A percentile compares a stretch with the other conserved stretches of the same genome.
Evolutionary conservation across 2,797 vertebrate genomes (phyloP).

Genomic region (Thaleichthys pacificus): DNA sequence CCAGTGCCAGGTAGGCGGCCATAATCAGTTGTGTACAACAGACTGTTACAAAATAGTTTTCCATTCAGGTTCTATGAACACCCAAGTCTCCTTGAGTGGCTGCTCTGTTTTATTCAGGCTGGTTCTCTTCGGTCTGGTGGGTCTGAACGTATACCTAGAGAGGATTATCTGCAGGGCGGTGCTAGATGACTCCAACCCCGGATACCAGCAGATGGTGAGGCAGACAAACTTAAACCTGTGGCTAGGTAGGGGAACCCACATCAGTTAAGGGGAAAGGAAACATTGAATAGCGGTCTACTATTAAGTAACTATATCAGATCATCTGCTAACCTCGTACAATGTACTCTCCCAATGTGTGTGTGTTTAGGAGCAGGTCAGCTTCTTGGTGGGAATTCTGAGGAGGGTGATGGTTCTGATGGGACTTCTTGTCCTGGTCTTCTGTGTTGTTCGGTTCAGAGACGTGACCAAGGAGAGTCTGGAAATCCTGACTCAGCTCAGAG

Average conservation of each 20-base stretch:
- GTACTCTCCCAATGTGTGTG: background rate
- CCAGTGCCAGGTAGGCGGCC: slow-evolving; percentile 71
- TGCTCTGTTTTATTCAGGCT: slow-evolving; percentile 55
- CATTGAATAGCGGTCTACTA: background rate
- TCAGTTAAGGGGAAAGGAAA: background rate
- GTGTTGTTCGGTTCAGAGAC: slow-evolving; percentile 61
- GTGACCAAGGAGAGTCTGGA: slow-evolving; percentile 72
- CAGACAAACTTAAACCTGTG: too few relatives aligned
- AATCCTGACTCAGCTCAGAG: slow-evolving; percentile 72
- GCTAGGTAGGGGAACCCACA: background rate
- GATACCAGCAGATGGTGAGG: slow-evolving; percentile 74
- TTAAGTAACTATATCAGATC: too few relatives aligned
- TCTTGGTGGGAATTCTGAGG: slow-evolving; percentile 53
- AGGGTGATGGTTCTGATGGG: slow-evolving; percentile 46
- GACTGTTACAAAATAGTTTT: too few relatives aligned
- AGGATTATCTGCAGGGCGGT: slow-evolving; percentile 69
- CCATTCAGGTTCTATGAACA: background rate
- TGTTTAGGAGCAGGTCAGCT: slow-evolving; percentile 55
- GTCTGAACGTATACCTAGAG: slow-evolving; percentile 78
- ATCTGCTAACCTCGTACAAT: too few relatives aligned
- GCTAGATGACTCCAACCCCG: slow-evolving; percentile 57
- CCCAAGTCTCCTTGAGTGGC: background rate
- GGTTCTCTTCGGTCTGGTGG: slow-evolving; percentile 71
- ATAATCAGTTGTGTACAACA: background rate
- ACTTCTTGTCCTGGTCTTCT: slow-evolving; percentile 49